Base-by-base conservation (phyloP, 2,113 vertebrate genomes). In the Piaya cayana region DNA sequence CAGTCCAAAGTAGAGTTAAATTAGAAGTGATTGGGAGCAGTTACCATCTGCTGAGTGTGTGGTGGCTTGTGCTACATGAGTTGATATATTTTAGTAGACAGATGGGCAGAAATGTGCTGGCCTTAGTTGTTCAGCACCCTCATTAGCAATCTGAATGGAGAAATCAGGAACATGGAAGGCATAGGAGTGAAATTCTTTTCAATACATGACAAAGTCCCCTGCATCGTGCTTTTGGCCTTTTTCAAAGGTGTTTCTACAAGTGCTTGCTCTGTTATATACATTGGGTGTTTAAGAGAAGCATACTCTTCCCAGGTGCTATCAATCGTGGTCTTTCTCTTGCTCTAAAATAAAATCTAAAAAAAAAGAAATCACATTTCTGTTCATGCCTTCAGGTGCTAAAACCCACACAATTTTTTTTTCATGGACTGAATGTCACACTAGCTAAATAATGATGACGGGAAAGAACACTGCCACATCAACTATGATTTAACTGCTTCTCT, bases 1-100 rank as follows among this genome's bases (percentile, higher is more conserved):
- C 80, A 82, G 62, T 78, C 81, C 77, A 82, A 91, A 86, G 12
- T 56, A 81, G 80, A 96, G 62, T 71, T 86, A 93, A 96, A 93
- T 93, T 53, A 86, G 88, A 68, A 94, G 76, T 83, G 92, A 93
- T 5, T 62, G 43, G 86, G 90, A 93, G 69, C 80, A 90, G 76
- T 75, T 93, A 37, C 88, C 95, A 93, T 96, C 96, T 96, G 95
- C 58, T 97, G 86, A 90, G 71, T 76, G 72, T 74, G 88, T 90
- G 88, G 86, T 96, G 90, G 85, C 72, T 94, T 91, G 62, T 92
- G 95, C 65, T 88, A 50, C n/a, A 21, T 30, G 68, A 96, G 92
- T 92, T 96, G 92, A 94, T 94, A 37, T 11, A 68, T 88, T 91
- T 93, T 42, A 96, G 96, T 84, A 93, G 89, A 82, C 94, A 97